Conservation (phyloP, 2,113 vertebrate genomes). For the Mormyrus iriodes region DNA sequence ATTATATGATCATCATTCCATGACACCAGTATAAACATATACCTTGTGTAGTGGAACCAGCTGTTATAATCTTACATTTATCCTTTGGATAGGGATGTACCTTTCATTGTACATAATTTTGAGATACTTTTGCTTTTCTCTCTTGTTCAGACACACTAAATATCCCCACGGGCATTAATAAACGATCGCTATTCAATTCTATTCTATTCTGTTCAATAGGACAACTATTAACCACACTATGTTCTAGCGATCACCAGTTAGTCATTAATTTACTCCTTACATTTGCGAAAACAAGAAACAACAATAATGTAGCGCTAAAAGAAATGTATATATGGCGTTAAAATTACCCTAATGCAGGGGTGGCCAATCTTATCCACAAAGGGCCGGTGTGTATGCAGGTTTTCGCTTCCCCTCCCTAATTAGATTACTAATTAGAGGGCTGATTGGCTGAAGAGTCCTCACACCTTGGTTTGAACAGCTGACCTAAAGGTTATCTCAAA, state of each 20-base stretch:
- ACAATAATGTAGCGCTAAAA: background rate
- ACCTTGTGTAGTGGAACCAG: background rate
- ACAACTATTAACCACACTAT: too few species aligned
- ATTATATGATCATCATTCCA: background rate
- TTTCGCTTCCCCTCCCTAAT: too few species aligned
- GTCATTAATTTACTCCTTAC: background rate
- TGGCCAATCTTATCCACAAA: too few species aligned
- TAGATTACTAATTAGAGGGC: too few species aligned
- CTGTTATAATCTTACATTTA: background rate
- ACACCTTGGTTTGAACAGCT: too few species aligned
- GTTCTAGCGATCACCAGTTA: background rate
- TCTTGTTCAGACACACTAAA: background rate
- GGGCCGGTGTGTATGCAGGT: too few species aligned
- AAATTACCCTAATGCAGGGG: background rate
- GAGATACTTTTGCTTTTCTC: background rate
- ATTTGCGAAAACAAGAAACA: too few species aligned
- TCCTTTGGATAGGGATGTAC: background rate
- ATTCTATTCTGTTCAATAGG: too few species aligned
- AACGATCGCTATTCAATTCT: too few species aligned
- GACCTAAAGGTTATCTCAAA: too few species aligned
- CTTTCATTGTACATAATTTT: background rate
- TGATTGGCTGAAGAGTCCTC: too few species aligned
- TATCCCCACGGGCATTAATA: too few species aligned
- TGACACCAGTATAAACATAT: background rate
- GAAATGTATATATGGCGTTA: background rate